A percentile compares a stretch with the other conserved stretches of the same genome.
phyloP scores from a whole-genome alignment of 1,140 invertebrate species.

The Musca vetustissima region DNA sequence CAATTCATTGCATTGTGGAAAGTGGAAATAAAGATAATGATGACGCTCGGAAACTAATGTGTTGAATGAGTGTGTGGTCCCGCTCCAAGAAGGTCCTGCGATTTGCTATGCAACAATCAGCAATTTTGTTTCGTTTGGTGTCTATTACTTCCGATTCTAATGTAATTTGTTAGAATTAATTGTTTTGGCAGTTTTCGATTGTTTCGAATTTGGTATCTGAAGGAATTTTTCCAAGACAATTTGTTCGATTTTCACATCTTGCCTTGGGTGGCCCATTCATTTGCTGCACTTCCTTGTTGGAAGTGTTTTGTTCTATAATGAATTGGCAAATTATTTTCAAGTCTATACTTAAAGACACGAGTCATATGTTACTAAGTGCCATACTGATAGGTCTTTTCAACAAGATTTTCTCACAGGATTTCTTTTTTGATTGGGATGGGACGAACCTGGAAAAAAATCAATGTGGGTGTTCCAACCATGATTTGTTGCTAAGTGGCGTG shows the following conservation, averaged over 20 bases:
- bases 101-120: background rate
- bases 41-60: background rate
- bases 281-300: background rate
- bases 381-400: background rate
- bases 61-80: background rate
- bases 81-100: background rate
- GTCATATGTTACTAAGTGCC: background rate
- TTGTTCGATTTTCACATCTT: background rate
- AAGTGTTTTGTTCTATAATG: background rate
- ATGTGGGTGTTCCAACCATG: too few species aligned
- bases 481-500: too few species aligned
- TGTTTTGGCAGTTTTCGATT: background rate
- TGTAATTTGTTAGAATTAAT: background rate
- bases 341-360: background rate
- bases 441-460: too few species aligned
- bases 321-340: background rate
- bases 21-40: background rate
- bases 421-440: too few species aligned
- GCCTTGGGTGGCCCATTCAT: background rate
- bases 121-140: too few species aligned
- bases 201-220: background rate
- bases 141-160: background rate
- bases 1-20: slow-evolving; percentile 1
- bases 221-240: background rate
- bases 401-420: too few species aligned